Percentiles rank a stretch among this genome's conserved stretches.
These are phyloP conservation scores for Dynastes hyllus DNA, from an alignment of 2,888 invertebrate species.

Conservation along the genomic window DNA sequence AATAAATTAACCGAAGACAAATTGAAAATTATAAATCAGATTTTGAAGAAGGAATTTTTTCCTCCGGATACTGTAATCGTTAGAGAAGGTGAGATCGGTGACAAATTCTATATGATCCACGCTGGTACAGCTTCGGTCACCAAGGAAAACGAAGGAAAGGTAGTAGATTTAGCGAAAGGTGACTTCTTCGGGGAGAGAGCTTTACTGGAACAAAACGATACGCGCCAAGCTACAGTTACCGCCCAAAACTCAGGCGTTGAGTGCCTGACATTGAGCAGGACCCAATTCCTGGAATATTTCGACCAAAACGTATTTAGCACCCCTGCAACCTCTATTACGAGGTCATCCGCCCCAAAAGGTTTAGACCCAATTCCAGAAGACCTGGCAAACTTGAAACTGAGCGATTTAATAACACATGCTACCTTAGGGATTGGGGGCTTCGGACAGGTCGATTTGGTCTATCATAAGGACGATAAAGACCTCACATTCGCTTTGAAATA, in stretches of 20 bases:
- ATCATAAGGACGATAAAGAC: conserved; percentile 64
- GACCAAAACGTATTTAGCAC: conserved; percentile 77
- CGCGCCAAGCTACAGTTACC: conserved; percentile 91
- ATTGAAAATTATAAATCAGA: conserved; percentile 88
- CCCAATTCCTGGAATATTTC: conserved; percentile 86
- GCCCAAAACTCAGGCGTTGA: conserved; percentile 89
- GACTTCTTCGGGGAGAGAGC: conserved; percentile 94
- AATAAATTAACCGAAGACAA: conserved; percentile 81
- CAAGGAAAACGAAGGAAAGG: conserved; percentile 76
- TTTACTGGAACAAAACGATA: conserved; percentile 87
- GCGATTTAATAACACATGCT: conserved; percentile 85
- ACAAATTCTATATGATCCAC: conserved; percentile 93
- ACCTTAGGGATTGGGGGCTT: conserved; percentile 94
- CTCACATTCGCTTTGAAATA: conserved; percentile 79
- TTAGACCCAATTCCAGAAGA: conserved; percentile 40
- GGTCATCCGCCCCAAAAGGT: conserved; percentile 17
- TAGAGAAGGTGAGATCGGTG: conserved; percentile 88
- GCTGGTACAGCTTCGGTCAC: conserved; percentile 86
- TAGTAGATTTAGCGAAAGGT: conserved; percentile 83
- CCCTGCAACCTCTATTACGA: conserved; percentile 13
- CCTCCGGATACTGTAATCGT: conserved; percentile 86
- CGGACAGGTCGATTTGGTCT: conserved; percentile 86
- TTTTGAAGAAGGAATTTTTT: conserved; percentile 91
- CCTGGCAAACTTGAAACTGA: conserved; percentile 70
- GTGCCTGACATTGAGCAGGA: conserved; percentile 89